Conservation (phyloP, 2,797 vertebrate genomes). For the Hyperoplus immaculatus region DNA sequence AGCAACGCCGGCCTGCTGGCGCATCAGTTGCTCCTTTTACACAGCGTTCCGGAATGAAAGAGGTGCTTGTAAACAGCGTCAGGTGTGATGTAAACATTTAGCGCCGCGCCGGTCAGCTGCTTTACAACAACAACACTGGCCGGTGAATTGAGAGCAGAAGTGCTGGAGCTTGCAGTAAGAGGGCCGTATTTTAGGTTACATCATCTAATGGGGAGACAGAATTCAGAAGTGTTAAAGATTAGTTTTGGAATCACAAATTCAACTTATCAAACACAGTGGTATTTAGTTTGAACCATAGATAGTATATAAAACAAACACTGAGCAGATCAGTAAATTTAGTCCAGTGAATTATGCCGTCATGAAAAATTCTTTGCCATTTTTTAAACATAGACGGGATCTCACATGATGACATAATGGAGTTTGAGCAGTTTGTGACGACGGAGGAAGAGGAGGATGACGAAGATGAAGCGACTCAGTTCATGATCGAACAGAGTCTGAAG, state of each 20-base stretch:
- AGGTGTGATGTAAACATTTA: too few relatives aligned
- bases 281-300: too few relatives aligned
- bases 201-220: not conserved
- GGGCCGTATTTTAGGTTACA: not conserved
- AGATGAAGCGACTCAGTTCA: conserved; percentile 85
- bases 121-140: too few relatives aligned
- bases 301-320: not conserved
- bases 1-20: too few relatives aligned
- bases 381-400: not conserved
- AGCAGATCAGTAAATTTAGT: not conserved
- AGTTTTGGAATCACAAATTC: not conserved
- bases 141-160: too few relatives aligned
- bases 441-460: conserved; percentile 84
- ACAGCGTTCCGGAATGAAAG: too few relatives aligned
- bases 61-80: too few relatives aligned
- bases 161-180: too few relatives aligned
- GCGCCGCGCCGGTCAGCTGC: too few relatives aligned
- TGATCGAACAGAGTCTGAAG: conserved; percentile 91
- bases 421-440: conserved; percentile 38
- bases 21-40: too few relatives aligned
- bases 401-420: conserved; percentile 81
- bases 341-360: not conserved
- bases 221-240: not conserved
- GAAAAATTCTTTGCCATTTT: not conserved
- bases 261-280: not conserved